phyloP scores from a whole-genome alignment of 1,140 invertebrate genomes.

The Coelopa frigida region DNA sequence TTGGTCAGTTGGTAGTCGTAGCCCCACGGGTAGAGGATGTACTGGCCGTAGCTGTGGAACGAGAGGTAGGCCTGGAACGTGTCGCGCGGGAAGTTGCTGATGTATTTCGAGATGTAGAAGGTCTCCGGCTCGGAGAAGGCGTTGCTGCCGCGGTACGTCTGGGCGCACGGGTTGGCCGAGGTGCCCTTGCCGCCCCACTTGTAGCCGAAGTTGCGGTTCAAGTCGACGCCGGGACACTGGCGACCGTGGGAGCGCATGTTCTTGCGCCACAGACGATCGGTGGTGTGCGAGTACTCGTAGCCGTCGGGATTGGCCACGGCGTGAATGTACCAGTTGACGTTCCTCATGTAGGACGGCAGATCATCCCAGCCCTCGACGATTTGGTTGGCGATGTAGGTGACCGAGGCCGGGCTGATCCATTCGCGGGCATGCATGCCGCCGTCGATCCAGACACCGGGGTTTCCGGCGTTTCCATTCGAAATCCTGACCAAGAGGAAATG shows the following conservation, averaged over 20 bases:
- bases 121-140: conserved; percentile 93
- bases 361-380: conserved; percentile 64
- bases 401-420: conserved; percentile 84
- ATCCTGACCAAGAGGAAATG: conserved; percentile 48
- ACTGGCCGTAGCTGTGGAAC: conserved; percentile 84
- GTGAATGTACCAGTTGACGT: conserved; percentile 75
- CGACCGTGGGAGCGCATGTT: conserved; percentile 54
- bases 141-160: conserved; percentile 78
- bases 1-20: conserved; percentile 61
- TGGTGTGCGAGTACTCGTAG: conserved; percentile 72
- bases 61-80: conserved; percentile 69
- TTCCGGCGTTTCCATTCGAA: conserved; percentile 54
- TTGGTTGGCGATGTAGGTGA: conserved; percentile 74
- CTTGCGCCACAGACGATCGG: conserved; percentile 76
- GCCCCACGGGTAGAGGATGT: conserved; percentile 79
- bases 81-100: conserved; percentile 45
- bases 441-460: conserved; percentile 59
- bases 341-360: conserved; percentile 60
- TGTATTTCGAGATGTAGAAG: conserved; percentile 57
- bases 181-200: conserved; percentile 74
- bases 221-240: conserved; percentile 66
- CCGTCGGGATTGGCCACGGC: conserved; percentile 81
- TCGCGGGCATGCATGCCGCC: conserved; percentile 84
- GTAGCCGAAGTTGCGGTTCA: conserved; percentile 76
- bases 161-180: conserved; percentile 81